Conservation (phyloP, 2,797 vertebrate species). For the Pyrrhura leucotis region DNA sequence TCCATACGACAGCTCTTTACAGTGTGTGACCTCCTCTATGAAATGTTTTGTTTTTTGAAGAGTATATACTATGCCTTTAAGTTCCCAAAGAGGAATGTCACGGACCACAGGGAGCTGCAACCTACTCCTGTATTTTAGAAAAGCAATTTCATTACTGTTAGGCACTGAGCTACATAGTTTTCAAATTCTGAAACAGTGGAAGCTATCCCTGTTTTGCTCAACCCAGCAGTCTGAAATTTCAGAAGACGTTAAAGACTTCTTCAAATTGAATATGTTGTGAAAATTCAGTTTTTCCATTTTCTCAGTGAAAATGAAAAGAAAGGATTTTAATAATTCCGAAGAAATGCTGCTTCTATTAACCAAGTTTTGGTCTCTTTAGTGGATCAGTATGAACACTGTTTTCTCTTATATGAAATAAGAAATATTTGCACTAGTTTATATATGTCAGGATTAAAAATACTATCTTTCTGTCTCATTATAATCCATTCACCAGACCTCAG, state of each 20-base stretch:
- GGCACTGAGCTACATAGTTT: background rate
- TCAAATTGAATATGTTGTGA: background rate
- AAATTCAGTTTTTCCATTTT: background rate
- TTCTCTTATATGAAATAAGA: background rate
- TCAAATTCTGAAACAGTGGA: background rate
- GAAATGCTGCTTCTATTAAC: background rate
- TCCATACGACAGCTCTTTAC: background rate
- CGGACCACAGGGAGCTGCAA: background rate
- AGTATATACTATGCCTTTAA: background rate
- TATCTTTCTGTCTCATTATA: background rate
- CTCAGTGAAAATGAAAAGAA: background rate
- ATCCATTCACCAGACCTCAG: background rate
- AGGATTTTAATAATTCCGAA: background rate
- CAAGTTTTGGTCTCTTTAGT: background rate
- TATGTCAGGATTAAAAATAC: conserved; percentile 1
- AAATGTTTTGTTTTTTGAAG: background rate
- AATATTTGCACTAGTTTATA: background rate
- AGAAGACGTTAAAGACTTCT: background rate
- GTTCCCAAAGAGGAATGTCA: background rate
- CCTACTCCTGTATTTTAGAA: background rate
- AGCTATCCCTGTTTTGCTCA: background rate
- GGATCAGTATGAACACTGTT: background rate
- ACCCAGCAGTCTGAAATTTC: background rate
- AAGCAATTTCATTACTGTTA: background rate
- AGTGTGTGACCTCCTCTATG: background rate